Evolutionary conservation across 2,888 invertebrate genomes (phyloP), one percentile per base, ranked within the genome.

Genomic region (Drosophila limbata): DNA sequence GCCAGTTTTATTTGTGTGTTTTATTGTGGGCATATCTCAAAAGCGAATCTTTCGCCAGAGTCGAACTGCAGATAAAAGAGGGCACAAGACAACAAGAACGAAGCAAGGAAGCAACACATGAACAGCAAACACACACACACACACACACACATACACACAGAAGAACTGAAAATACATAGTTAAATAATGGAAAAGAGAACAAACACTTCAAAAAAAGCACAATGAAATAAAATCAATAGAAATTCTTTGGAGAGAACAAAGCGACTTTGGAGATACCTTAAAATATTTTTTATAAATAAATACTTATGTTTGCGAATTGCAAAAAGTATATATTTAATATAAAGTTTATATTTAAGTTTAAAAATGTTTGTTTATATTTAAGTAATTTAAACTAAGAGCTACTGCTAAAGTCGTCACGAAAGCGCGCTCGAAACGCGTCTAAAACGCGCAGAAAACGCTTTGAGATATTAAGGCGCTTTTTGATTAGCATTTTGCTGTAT

Each of bases 11-110:
- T 85, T 87, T 85, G 87, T 82, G 84, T 81, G 73, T 89, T 88
- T 86, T 86, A 88, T 88, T 88, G 90, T 84, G 78, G 70, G 73
- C 84, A 86, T 89, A 88, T 88, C 88, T 86, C 81, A 82, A 84
- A 86, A 82, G 79, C 72, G 80, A 88, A 88, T 88, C 88, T 88
- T 84, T 73, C 66, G 86, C 79, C 81, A 78, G 67, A 73, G 75
- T 73, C 72, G 73, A 70, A 71, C 69, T 69, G 60, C 69, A 79
- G 73, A 69, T 72, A 70, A 74, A 63, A 52, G 57, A 56, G 75
- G 68, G 69, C 62, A 65, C 10, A 62, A 62, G 45, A 55, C 62
- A 61, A 52, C 33, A 69, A 21, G 48, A 53, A 51, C 31, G 51
- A 48, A 56, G 51, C 50, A 68, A 48, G 52, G 25, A 51, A 61